phyloP scores from a whole-genome alignment of 2,113 vertebrate species.

The Cyanoramphus novaezelandiae region DNA sequence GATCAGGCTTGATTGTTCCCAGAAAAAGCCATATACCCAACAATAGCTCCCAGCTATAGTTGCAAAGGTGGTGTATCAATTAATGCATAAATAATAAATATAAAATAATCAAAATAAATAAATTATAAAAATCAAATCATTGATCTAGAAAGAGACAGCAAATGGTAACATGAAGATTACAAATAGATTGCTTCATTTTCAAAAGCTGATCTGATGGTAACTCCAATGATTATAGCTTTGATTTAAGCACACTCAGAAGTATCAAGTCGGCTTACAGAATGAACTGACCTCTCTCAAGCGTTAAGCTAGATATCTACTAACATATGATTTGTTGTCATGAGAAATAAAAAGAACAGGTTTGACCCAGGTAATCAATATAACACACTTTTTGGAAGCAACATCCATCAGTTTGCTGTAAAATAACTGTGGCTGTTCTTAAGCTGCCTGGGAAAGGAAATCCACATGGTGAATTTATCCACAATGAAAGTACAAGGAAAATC shows the following conservation, averaged over 20 bases:
- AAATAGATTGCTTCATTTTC: not conserved
- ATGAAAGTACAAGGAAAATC: not conserved
- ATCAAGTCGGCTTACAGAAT: not conserved
- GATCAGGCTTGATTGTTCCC: not conserved
- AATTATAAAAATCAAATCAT: not conserved
- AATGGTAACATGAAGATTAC: not conserved
- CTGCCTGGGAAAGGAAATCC: not conserved
- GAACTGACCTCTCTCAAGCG: not conserved
- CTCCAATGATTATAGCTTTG: not conserved
- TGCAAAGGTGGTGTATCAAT: not conserved
- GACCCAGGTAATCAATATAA: not conserved
- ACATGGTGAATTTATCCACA: not conserved
- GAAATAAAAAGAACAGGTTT: not conserved
- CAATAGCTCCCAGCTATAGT: not conserved
- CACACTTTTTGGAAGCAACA: not conserved
- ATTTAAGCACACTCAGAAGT: not conserved
- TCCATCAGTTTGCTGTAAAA: not conserved
- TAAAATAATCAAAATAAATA: not conserved
- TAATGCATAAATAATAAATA: not conserved
- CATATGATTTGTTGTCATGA: not conserved
- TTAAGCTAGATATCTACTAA: not conserved
- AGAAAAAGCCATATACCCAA: not conserved
- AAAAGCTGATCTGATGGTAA: not conserved
- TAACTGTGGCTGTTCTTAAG: not conserved
- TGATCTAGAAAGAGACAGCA: not conserved